These are phyloP conservation scores for Porites divaricata DNA, from an alignment of 92 coral and sea anemone genomes.

Conservation along the genomic window DNA sequence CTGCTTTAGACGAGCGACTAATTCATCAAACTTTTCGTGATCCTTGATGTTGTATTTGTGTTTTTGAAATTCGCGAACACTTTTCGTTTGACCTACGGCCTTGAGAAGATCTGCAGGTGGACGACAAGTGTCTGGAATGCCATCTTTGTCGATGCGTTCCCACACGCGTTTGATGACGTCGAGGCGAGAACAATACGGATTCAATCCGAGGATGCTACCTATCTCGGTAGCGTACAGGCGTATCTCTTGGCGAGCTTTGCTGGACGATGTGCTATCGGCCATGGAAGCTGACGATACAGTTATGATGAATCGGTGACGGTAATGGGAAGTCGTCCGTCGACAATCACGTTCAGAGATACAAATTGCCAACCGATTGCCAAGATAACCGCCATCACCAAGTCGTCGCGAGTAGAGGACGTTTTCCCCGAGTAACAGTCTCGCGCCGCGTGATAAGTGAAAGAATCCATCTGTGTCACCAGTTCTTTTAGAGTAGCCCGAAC, in stretches of 20 bases:
- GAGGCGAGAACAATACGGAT: slow-evolving; percentile 8
- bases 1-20: neutral
- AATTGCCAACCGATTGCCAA: slow-evolving; percentile 35
- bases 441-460: neutral
- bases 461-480: slow-evolving; percentile 10
- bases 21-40: neutral
- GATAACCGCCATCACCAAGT: slow-evolving; percentile 14
- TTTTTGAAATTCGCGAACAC: neutral
- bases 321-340: slow-evolving; percentile 7
- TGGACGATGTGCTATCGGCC: too few species aligned
- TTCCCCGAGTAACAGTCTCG: slow-evolving; percentile 18
- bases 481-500: neutral
- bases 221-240: slow-evolving; percentile 17
- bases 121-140: neutral
- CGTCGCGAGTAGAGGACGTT: slow-evolving; percentile 12
- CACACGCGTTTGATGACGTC: slow-evolving; percentile 10
- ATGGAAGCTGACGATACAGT: neutral
- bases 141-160: neutral
- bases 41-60: neutral
- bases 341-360: slow-evolving; percentile 1
- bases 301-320: neutral
- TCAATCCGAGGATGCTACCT: slow-evolving; percentile 4
- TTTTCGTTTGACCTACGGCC: neutral
- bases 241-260: too few species aligned
- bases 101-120: neutral